Conservation (phyloP, 1,140 invertebrate genomes). For the Himalopsyche phryganea region DNA sequence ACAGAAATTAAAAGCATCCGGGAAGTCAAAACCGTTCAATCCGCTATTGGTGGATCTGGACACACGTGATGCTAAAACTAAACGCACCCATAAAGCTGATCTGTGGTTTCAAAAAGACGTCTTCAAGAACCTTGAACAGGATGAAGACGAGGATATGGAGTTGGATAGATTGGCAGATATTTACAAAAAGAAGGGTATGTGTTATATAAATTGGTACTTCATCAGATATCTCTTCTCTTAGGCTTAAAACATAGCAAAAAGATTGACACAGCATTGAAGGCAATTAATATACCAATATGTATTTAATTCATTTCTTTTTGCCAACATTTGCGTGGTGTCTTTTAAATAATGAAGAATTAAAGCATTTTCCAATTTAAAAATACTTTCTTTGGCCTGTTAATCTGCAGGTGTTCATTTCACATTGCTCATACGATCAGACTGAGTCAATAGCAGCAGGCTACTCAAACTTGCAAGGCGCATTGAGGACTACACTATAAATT, state of each 20-base stretch:
- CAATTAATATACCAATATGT: no score
- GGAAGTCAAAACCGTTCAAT: conserved; percentile 49
- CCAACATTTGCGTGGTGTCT: no score
- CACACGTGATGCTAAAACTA: conserved; percentile 66
- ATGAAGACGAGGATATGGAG: conserved; percentile 84
- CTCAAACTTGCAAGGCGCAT: no score
- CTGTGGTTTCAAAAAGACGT: conserved; percentile 89
- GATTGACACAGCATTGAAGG: no score
- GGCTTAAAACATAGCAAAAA: background rate
- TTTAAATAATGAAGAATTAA: no score
- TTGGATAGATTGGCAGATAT: conserved; percentile 73
- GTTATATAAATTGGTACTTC: background rate
- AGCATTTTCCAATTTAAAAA: no score
- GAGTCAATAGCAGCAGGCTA: no score
- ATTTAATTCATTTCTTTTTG: no score
- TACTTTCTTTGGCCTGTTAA: no score
- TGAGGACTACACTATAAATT: no score
- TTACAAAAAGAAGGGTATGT: conserved; percentile 66
- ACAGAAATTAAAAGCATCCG: conserved; percentile 35
- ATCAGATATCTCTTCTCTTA: background rate
- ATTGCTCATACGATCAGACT: no score
- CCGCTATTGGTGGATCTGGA: conserved; percentile 85
- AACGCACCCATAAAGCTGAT: conserved; percentile 71
- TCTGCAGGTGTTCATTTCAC: no score
- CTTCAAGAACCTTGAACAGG: conserved; percentile 77